Evolutionary conservation across 2,888 invertebrate genomes (phyloP).

Genomic region (Phengaris alcon): DNA sequence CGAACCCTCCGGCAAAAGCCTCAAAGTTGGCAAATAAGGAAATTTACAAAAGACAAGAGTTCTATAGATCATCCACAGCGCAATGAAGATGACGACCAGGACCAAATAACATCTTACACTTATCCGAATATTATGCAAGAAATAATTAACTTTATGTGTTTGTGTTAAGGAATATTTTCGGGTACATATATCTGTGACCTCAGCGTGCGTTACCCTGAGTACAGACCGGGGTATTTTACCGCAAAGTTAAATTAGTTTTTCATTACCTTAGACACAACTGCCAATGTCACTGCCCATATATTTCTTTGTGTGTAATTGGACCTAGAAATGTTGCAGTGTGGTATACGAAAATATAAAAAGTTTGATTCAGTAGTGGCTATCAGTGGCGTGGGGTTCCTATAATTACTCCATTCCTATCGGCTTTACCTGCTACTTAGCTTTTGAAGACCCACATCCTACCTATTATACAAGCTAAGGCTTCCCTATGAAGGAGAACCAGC

Average conservation of each 20-base stretch:
- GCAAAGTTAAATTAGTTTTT: constrained; percentile 61
- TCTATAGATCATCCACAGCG: constrained; percentile 46
- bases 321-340: not conserved
- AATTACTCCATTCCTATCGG: too few relatives aligned
- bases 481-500: too few relatives aligned
- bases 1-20: constrained; percentile 40
- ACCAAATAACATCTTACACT: constrained; percentile 1
- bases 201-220: constrained; percentile 31
- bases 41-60: constrained; percentile 45
- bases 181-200: constrained; percentile 6
- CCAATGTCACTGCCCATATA: constrained; percentile 53
- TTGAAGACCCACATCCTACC: too few relatives aligned
- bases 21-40: constrained; percentile 47
- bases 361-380: too few relatives aligned
- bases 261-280: constrained; percentile 48
- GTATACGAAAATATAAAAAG: not conserved
- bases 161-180: constrained; percentile 16
- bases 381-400: too few relatives aligned
- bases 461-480: too few relatives aligned
- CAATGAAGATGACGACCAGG: constrained; percentile 44
- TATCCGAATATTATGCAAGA: not conserved
- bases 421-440: too few relatives aligned
- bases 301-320: constrained; percentile 50
- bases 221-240: constrained; percentile 44
- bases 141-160: constrained; percentile 3